Evolutionary conservation across 92 coral and sea anemone genomes (phyloP), one percentile per base, ranked within the genome.

Genomic region (Meandrina meandrites): DNA sequence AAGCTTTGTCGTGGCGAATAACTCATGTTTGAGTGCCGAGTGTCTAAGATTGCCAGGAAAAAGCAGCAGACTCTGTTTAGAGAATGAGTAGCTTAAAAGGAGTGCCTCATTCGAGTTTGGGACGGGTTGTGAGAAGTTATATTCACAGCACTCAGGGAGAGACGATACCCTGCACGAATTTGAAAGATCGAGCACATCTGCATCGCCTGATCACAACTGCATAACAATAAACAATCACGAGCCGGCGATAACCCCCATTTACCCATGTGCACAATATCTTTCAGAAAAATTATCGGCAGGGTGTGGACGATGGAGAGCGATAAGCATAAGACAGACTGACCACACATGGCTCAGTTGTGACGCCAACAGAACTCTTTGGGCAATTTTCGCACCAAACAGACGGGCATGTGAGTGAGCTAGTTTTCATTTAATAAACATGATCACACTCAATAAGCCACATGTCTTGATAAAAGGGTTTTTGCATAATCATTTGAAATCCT

Each of bases 401-500:
- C 87, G 60, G 53, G n/a, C 87, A 74, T 53, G 32, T 62, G 88
- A 76, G 88, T 76, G 82, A 77, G 13, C 40, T 16, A 22, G 88
- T 14, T 45, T 75, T 76, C 75, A 85, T 85, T 84, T 90, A 91
- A 85, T 92, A 93, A 91, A 90, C 97, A 90, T 77, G 82, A 77
- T 75, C 84, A 82, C 91, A 85, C 87, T 86, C 91, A 90, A 90
- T 88, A 75, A 90, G 89, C 90, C 98, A 94, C 98, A 94, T 94
- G 98, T 94, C 91, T 51, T 74, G 75, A 90, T 77, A 88, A 94
- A 89, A 94, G 88, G 92, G 58, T 69, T 91, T 94, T 94, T 94
- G 98, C 98, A 94, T 94, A 94, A 92, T 93, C 92, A 88, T 83
- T 85, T 86, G 84, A 83, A 90, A 84, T 87, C 90, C 88, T 92